phyloP scores from a whole-genome alignment of 2,797 vertebrate species.

The Cynodonichthys magdalenae region DNA sequence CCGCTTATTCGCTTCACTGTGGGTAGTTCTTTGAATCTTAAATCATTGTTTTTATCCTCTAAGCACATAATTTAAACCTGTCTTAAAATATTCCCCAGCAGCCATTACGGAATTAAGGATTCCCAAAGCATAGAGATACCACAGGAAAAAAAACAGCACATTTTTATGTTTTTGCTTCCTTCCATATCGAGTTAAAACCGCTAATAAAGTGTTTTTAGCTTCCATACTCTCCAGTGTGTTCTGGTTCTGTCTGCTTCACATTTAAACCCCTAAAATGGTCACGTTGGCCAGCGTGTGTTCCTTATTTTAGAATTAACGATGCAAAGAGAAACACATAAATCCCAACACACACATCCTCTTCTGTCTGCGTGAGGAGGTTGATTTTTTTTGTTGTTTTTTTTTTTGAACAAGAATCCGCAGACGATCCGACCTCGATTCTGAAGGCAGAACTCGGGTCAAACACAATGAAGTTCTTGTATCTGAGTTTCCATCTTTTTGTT shows the following conservation, averaged over 20 bases:
- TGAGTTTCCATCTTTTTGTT: conserved; percentile 36
- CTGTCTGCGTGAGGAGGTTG: conserved; percentile 15
- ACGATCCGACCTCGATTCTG: conserved; percentile 73
- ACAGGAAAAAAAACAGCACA: conserved; percentile 59
- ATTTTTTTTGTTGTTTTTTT: conserved; percentile 14
- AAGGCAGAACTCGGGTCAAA: conserved; percentile 68
- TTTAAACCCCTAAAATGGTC: conserved; percentile 63
- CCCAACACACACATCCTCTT: conserved; percentile 28
- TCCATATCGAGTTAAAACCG: conserved; percentile 7
- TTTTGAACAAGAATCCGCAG: conserved; percentile 57
- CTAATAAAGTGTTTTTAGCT: conserved; percentile 16
- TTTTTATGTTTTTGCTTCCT: conserved; percentile 5
- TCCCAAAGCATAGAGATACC: conserved; percentile 55
- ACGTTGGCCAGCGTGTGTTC: conserved; percentile 65
- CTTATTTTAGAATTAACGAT: conserved; percentile 77
- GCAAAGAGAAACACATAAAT: conserved; percentile 67
- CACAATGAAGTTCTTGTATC: conserved; percentile 71
- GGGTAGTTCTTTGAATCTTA: conserved; percentile 66
- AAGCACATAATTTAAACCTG: conserved; percentile 73
- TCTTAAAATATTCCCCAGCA: conserved; percentile 70
- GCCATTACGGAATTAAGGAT: conserved; percentile 70
- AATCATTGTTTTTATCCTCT: conserved; percentile 73
- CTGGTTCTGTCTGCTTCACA: conserved; percentile 17
- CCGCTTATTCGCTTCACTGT: conserved; percentile 51
- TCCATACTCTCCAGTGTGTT: conserved; percentile 6